Evolutionary conservation across 2,797 vertebrate genomes (phyloP).

Genomic region (Hipposideros larvatus): DNA sequence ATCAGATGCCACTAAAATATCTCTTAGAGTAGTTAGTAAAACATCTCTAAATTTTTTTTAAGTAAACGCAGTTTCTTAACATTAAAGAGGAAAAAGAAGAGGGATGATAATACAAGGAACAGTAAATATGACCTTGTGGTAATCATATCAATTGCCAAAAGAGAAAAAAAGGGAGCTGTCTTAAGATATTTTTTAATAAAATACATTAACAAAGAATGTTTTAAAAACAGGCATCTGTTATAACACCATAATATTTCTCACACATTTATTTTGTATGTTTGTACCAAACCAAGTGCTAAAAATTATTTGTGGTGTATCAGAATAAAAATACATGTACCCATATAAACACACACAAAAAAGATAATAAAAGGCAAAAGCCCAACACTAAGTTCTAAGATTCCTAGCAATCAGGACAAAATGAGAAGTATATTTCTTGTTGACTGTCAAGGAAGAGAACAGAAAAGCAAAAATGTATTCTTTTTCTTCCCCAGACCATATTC

Average conservation of each 20-base stretch:
- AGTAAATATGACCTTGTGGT: not conserved
- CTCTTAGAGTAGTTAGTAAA: not conserved
- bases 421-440: conserved; percentile 9
- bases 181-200: conserved; percentile 28
- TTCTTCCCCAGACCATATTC: not conserved
- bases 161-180: not conserved
- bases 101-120: not conserved
- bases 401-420: not conserved
- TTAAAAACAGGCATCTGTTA: conserved; percentile 47
- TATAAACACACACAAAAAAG: conserved; percentile 34
- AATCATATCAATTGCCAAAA: conserved; percentile 7
- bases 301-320: conserved; percentile 28
- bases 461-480: not conserved
- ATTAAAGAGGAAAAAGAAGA: not conserved
- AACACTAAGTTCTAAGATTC: conserved; percentile 19
- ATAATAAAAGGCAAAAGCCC: conserved; percentile 30
- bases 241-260: conserved; percentile 61
- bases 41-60: not conserved
- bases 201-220: not conserved
- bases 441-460: not conserved
- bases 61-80: conserved; percentile 6
- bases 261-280: conserved; percentile 62
- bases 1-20: conserved; percentile 8
- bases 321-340: conserved; percentile 56
- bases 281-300: conserved; percentile 57